Evolutionary conservation across 2,113 vertebrate species (phyloP).

Genomic region (Mixornis gularis): DNA sequence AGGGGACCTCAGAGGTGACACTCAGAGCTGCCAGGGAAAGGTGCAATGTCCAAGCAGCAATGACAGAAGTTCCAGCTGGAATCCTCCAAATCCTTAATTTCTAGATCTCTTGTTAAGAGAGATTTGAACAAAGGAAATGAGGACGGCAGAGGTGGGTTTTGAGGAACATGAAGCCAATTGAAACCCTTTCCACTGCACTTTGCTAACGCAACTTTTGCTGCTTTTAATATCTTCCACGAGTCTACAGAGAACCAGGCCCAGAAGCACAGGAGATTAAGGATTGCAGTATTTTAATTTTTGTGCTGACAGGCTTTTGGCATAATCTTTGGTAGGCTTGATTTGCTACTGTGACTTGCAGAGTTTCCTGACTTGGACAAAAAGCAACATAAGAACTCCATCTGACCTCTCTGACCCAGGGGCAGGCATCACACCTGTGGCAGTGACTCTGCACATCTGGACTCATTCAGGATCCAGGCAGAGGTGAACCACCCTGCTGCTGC

Average conservation of each 20-base stretch:
- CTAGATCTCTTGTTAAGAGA: not conserved
- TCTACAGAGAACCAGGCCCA: not conserved
- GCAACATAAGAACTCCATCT: not conserved
- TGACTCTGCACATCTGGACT: not conserved
- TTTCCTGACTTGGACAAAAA: not conserved
- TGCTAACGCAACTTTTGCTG: not conserved
- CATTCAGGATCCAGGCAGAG: not conserved
- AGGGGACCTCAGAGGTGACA: not conserved
- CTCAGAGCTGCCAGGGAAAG: not conserved
- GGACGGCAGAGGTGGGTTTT: not conserved
- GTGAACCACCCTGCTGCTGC: not conserved
- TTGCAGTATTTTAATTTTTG: not conserved
- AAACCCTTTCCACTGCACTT: not conserved
- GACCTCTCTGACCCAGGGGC: not conserved
- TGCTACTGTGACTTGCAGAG: not conserved
- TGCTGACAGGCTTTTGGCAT: slow-evolving; percentile 32
- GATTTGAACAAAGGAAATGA: not conserved
- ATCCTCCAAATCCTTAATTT: not conserved
- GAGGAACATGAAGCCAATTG: not conserved
- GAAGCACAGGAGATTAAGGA: not conserved
- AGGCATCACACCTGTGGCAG: not conserved
- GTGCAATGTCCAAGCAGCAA: not conserved
- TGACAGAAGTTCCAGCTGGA: not conserved
- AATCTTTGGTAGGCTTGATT: not conserved
- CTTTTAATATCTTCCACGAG: not conserved